Evolutionary conservation across 2,888 invertebrate genomes (phyloP), one percentile per base, ranked within the genome.

Genomic region (Idaea biselata): DNA sequence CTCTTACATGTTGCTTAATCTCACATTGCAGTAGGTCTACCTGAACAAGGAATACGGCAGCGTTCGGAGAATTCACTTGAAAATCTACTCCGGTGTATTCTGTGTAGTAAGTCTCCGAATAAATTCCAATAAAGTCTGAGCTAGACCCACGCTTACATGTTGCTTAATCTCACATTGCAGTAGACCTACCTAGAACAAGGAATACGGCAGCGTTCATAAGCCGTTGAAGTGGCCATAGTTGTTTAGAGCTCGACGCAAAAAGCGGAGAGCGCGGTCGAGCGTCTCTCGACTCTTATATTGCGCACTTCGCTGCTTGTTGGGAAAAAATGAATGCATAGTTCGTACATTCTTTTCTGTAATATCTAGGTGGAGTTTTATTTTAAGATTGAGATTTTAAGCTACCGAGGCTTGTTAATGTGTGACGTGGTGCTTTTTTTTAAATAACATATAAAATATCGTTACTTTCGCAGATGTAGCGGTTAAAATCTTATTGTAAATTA

Each of bases 191-290:
- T 4, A 44, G 44, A 44, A 44, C 44, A 44, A 44, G 44, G 44
- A 44, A 33, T 33, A 55, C 1, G n/a, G 55, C n/a, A 63, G 65
- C 65, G 73, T 74, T 81, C 77, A 77, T 80, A 81, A 83, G 82
- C 82, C 79, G 74, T 65, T 80, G 69, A 69, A 86, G 84, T 72
- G 77, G 80, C 75, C 81, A 80, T 82, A 83, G 84, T 86, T 84
- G 85, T 81, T 85, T 85, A 86, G 86, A 77, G 81, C 78, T 73
- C 64, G 61, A 68, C 66, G 77, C 75, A 77, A 83, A 84, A 84
- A 82, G 82, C 76, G 64, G 70, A 79, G 83, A 71, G 78, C 73
- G 78, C 74, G 63, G 73, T 75, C 71, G 73, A 82, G 81, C 65
- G 68, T 76, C 78, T 70, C 85, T 86, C 71, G 63, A 69, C 75